phyloP scores from a whole-genome alignment of 2,888 invertebrate genomes.

The Elegia similella region DNA sequence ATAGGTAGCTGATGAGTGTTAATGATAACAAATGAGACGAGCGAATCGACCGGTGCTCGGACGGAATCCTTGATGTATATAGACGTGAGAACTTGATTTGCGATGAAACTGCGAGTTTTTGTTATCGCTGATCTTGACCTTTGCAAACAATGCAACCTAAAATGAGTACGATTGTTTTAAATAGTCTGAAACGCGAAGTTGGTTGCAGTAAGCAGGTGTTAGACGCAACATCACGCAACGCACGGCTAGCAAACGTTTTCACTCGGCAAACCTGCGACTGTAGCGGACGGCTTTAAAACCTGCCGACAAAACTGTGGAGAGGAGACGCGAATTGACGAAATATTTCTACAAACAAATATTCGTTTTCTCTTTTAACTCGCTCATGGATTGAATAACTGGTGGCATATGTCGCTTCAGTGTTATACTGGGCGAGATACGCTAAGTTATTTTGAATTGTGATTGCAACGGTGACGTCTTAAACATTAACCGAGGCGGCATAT shows the following conservation, averaged over 20 bases:
- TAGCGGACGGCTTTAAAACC: slow-evolving; percentile 57
- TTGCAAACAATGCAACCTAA: slow-evolving; percentile 50
- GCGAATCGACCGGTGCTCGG: slow-evolving; percentile 37
- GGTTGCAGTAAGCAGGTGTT: slow-evolving; percentile 61
- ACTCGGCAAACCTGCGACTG: slow-evolving; percentile 53
- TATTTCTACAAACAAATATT: slow-evolving; percentile 65
- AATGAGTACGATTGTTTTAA: slow-evolving; percentile 46
- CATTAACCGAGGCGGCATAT: slow-evolving; percentile 3
- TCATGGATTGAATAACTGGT: slow-evolving; percentile 40
- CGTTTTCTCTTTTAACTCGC: slow-evolving; percentile 62
- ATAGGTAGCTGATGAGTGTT: slow-evolving; percentile 56
- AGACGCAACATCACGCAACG: slow-evolving; percentile 62
- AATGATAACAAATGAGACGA: slow-evolving; percentile 62
- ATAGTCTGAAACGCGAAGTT: slow-evolving; percentile 53
- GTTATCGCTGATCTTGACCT: slow-evolving; percentile 61
- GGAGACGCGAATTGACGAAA: slow-evolving; percentile 55
- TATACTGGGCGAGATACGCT: background rate
- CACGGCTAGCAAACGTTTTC: slow-evolving; percentile 57
- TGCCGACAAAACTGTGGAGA: slow-evolving; percentile 38
- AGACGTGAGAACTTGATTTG: slow-evolving; percentile 39
- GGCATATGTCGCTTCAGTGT: slow-evolving; percentile 10
- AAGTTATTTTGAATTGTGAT: slow-evolving; percentile 1
- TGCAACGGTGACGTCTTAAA: slow-evolving; percentile 9
- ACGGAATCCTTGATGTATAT: slow-evolving; percentile 43
- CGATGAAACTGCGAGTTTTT: slow-evolving; percentile 39